Evolutionary conservation across 2,888 invertebrate genomes (phyloP), one percentile per base, ranked within the genome.

Genomic region (Calameuta idolon): DNA sequence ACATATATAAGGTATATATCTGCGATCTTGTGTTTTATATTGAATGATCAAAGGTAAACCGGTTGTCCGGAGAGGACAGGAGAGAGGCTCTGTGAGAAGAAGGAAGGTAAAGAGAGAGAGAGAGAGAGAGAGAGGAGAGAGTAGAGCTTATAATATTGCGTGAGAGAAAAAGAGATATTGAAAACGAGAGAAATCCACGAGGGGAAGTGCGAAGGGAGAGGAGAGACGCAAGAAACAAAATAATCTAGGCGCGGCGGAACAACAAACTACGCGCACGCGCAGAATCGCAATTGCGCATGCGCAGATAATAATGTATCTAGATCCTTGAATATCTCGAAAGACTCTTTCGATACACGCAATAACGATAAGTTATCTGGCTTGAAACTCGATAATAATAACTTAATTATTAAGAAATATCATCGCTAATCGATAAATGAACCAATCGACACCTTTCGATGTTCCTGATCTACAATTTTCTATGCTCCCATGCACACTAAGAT

Each of bases 31-130:
- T 84, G 85, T 86, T 84, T 86, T 86, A 86, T 88, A 88, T 89
- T 87, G 87, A 88, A 89, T 88, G 88, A 89, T 89, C 87, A 88
- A 89, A 89, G 88, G 88, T 88, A 89, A 89, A 89, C 89, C 89
- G 89, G 89, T 89, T 89, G 87, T 80, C 82, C 83, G 85, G 79
- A 80, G 78, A 79, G 79, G 68, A 78, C 69, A 78, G 30, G 80
- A 80, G 81, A 79, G 80, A 74, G 79, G 75, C 77, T 69, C 76
- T 69, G 78, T 76, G 76, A 75, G 37, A 77, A 76, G 80, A 76
- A 34, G 76, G 73, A 73, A 78, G 40, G 75, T 75, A 74, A 12
- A 35, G 35, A 35, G 35, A 35, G 35, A 35, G 35, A 35, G 35
- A 35, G 73, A 71, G 30, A 77, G 80, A 76, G 75, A 81, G 79